phyloP scores from a whole-genome alignment of 2,113 vertebrate species.

The Indicator indicator region DNA sequence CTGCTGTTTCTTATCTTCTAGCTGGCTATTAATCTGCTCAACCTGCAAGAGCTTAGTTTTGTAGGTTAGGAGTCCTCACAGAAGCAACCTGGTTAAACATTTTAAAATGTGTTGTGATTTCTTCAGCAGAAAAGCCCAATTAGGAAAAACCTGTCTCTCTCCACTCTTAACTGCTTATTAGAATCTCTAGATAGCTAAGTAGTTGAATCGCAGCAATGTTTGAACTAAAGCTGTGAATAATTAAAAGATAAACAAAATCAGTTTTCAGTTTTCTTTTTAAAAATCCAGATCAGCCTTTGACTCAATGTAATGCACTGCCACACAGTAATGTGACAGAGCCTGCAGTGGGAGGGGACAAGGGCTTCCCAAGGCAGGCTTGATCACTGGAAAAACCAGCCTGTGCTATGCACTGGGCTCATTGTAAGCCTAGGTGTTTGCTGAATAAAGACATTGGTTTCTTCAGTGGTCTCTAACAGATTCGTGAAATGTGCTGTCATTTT shows the following conservation, averaged over 20 bases:
- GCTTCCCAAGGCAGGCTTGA: background rate
- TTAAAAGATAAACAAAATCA: background rate
- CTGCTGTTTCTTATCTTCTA: background rate
- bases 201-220: background rate
- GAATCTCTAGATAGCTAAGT: rapidly evolving
- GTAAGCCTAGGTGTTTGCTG: background rate
- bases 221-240: background rate
- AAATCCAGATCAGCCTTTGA: background rate
- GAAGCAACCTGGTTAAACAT: background rate
- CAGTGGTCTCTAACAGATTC: background rate
- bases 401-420: rapidly evolving
- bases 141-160: background rate
- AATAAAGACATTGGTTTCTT: background rate
- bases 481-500: background rate
- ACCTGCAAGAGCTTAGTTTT: background rate
- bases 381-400: background rate
- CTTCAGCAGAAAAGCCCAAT: background rate
- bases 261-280: background rate
- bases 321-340: background rate
- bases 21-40: background rate
- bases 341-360: background rate
- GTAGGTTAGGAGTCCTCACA: background rate
- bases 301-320: rapidly evolving
- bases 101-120: background rate
- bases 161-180: background rate